Conservation (phyloP, 2,888 invertebrate species). For the Callinectes sapidus region DNA sequence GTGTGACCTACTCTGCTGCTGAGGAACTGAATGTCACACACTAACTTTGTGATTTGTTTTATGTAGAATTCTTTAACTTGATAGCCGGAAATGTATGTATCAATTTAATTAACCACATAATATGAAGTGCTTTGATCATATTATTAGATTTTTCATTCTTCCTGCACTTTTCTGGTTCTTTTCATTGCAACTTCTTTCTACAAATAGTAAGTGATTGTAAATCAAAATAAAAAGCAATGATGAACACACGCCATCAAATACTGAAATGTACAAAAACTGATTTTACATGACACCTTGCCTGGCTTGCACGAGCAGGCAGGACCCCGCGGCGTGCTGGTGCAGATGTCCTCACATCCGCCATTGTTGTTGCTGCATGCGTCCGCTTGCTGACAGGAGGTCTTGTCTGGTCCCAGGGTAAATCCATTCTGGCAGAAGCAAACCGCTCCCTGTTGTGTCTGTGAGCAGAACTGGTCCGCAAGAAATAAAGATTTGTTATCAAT, state of each 20-base stretch:
- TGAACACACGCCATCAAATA: neutral
- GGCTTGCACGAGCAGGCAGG: slow-evolving; percentile 50
- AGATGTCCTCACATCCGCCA: slow-evolving; percentile 76
- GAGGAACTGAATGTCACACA: neutral
- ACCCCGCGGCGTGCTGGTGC: slow-evolving; percentile 76
- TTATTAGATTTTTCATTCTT: neutral
- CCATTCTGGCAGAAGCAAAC: slow-evolving; percentile 63
- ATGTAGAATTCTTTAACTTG: neutral
- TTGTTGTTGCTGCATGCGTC: slow-evolving; percentile 73
- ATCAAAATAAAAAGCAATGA: neutral
- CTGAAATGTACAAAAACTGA: neutral
- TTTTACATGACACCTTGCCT: slow-evolving; percentile 40
- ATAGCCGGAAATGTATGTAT: neutral
- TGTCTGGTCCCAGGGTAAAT: slow-evolving; percentile 60
- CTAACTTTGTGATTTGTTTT: neutral
- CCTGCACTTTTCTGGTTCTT: neutral
- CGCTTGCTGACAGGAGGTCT: slow-evolving; percentile 61
- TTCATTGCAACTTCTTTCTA: neutral
- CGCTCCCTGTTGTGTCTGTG: slow-evolving; percentile 35
- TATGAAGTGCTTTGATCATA: neutral
- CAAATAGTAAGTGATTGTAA: neutral
- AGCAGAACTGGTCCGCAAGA: slow-evolving; percentile 49
- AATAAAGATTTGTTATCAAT: neutral
- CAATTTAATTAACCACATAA: neutral
- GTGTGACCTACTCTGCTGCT: neutral